These are phyloP conservation scores for Pagetopsis macropterus DNA, from an alignment of 2,797 vertebrate species.

Conservation along the genomic window DNA sequence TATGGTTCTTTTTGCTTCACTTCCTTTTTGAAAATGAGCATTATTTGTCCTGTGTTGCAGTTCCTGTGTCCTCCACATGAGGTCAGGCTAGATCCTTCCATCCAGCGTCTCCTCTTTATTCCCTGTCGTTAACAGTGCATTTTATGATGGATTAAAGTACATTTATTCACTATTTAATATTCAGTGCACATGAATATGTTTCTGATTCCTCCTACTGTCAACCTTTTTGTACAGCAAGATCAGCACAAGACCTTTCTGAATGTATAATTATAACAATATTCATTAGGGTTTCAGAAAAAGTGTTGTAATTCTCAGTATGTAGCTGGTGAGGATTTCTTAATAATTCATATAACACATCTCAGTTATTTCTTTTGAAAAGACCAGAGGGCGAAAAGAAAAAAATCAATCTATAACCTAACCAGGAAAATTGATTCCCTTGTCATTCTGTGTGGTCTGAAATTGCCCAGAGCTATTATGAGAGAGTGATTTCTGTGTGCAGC, in stretches of 20 bases:
- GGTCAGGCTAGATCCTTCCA: conserved; percentile 66
- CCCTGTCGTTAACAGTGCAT: background rate
- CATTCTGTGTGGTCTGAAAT: conserved; percentile 83
- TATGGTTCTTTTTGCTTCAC: too few species aligned
- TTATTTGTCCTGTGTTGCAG: background rate
- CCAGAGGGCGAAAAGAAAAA: conserved; percentile 3
- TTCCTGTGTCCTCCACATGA: conserved; percentile 56
- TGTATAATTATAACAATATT: conserved; percentile 52
- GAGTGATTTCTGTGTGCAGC: conserved; percentile 74
- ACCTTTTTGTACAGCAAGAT: conserved; percentile 38
- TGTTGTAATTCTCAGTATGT: conserved; percentile 14
- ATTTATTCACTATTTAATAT: conserved; percentile 51
- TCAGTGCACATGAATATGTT: conserved; percentile 24
- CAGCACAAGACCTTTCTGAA: conserved; percentile 41
- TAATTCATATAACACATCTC: conserved; percentile 74
- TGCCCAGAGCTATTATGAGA: conserved; percentile 78
- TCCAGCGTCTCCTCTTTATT: background rate
- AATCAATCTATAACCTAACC: conserved; percentile 84
- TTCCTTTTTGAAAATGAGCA: too few species aligned
- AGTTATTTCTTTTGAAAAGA: conserved; percentile 72
- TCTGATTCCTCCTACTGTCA: conserved; percentile 19
- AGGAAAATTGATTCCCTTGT: conserved; percentile 84
- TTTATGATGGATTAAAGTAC: conserved; percentile 21
- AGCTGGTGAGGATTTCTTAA: conserved; percentile 61
- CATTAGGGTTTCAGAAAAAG: conserved; percentile 39